Percentiles rank a stretch among this genome's conserved stretches.
Conservation (phyloP, 37 sponge, comb jelly and placozoan species). For the Agelas oroides region DNA sequence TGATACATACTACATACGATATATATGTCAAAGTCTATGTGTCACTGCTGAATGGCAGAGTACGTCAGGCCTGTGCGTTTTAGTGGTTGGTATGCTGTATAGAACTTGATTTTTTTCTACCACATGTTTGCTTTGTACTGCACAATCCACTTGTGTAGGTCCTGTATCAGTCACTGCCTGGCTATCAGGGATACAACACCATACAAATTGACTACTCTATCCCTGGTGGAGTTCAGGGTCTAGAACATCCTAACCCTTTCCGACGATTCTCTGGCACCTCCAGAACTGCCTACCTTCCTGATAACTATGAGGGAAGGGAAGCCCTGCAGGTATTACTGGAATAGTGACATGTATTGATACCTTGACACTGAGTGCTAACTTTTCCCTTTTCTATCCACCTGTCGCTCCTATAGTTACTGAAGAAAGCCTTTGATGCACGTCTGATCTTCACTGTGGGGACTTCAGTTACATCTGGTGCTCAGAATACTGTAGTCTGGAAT, state of each 20-base stretch:
- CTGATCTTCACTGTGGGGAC: slow-evolving; percentile 64
- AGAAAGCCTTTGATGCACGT: slow-evolving; percentile 59
- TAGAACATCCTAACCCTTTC: slow-evolving; percentile 79
- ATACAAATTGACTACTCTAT: slow-evolving; percentile 67
- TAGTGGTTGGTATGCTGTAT: no score
- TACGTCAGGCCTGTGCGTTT: no score
- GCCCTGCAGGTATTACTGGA: slow-evolving; percentile 27
- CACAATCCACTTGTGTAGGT: neutral
- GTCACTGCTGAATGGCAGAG: no score
- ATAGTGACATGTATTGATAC: no score
- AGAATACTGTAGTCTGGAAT: slow-evolving; percentile 51
- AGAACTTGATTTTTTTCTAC: no score
- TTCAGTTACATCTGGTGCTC: slow-evolving; percentile 45
- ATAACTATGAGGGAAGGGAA: slow-evolving; percentile 66
- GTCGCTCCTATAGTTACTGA: slow-evolving; percentile 40
- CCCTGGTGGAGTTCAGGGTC: slow-evolving; percentile 65
- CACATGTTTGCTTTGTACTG: no score
- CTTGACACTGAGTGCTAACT: no score
- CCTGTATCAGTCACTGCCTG: slow-evolving; percentile 48
- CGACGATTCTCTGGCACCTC: slow-evolving; percentile 39
- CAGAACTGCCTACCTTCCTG: slow-evolving; percentile 76
- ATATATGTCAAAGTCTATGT: no score
- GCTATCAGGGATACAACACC: slow-evolving; percentile 51
- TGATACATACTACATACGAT: neutral
- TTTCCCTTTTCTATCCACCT: no score